A percentile compares a stretch with the other conserved stretches of the same genome.
These are phyloP conservation scores for Lypha dubia DNA, from an alignment of 2,888 invertebrate genomes.

Conservation along the genomic window DNA sequence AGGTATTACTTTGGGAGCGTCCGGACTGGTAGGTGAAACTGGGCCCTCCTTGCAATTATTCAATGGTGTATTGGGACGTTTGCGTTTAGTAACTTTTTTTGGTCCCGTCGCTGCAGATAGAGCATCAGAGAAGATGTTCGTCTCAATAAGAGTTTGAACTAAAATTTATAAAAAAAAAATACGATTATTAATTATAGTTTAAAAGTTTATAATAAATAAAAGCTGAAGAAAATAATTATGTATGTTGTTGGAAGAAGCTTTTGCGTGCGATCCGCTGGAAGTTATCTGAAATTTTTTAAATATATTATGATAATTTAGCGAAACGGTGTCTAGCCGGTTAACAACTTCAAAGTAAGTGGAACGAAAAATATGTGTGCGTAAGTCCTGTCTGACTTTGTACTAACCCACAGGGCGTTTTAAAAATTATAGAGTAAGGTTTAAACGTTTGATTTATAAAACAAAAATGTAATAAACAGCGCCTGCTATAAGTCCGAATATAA, in stretches of 20 bases:
- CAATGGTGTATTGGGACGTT: conserved; percentile 87
- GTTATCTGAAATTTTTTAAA: not conserved
- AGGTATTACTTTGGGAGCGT: conserved; percentile 84
- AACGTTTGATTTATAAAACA: no score
- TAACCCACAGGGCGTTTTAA: no score
- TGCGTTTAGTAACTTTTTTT: conserved; percentile 90
- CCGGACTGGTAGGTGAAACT: conserved; percentile 85
- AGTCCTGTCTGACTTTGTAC: no score
- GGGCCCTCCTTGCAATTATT: conserved; percentile 85
- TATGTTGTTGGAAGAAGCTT: conserved; percentile 49
- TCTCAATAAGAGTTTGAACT: conserved; percentile 93
- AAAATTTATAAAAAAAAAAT: conserved; percentile 34
- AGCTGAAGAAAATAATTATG: conserved; percentile 48
- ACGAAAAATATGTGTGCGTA: no score
- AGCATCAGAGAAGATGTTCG: conserved; percentile 97
- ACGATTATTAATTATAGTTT: not conserved
- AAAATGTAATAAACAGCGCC: no score
- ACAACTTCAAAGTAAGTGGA: no score
- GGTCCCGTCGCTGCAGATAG: conserved; percentile 89
- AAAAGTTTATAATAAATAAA: not conserved
- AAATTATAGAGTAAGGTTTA: no score
- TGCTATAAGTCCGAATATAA: no score
- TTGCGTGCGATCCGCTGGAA: conserved; percentile 59
- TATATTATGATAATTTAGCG: no score
- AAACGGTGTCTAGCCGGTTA: no score